These are phyloP conservation scores for Vanacampus margaritifer DNA, from an alignment of 2,113 vertebrate species.

Conservation along the genomic window DNA sequence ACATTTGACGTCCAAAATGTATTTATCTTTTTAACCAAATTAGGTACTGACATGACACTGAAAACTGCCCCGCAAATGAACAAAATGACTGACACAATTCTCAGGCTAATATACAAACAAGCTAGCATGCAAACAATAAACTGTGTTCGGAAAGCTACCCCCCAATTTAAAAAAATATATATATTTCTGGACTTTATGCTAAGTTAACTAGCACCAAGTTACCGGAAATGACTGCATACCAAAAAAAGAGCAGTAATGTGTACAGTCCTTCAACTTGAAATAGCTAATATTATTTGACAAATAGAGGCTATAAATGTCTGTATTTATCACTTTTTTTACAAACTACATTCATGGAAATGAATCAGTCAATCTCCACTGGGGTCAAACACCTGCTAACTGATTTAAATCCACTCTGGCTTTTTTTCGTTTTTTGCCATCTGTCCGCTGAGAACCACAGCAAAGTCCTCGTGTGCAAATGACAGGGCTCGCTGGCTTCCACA, in stretches of 20 bases:
- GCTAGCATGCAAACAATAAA: neutral
- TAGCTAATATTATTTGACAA: neutral
- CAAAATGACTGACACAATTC: neutral
- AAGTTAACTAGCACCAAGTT: neutral
- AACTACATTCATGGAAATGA: slow-evolving; percentile 16
- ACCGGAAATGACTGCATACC: too few relatives aligned
- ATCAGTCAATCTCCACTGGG: slow-evolving; percentile 14
- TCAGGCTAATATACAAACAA: neutral
- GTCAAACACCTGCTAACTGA: slow-evolving; percentile 42
- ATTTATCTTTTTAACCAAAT: neutral
- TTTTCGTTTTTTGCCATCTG: slow-evolving; percentile 23
- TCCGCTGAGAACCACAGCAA: slow-evolving; percentile 23
- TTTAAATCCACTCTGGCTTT: slow-evolving; percentile 2
- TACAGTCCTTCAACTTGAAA: too few relatives aligned
- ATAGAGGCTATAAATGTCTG: neutral
- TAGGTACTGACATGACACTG: neutral
- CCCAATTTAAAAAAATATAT: too few relatives aligned
- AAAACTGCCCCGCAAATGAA: neutral
- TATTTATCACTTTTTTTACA: neutral
- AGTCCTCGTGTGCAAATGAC: slow-evolving; percentile 40
- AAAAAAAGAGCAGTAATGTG: too few relatives aligned
- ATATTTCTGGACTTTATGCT: neutral
- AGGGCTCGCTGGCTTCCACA: slow-evolving; percentile 34
- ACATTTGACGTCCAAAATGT: neutral
- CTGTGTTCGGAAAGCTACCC: too few relatives aligned